Conservation (phyloP, 2,113 vertebrate genomes). For the Orthonyx spaldingii region DNA sequence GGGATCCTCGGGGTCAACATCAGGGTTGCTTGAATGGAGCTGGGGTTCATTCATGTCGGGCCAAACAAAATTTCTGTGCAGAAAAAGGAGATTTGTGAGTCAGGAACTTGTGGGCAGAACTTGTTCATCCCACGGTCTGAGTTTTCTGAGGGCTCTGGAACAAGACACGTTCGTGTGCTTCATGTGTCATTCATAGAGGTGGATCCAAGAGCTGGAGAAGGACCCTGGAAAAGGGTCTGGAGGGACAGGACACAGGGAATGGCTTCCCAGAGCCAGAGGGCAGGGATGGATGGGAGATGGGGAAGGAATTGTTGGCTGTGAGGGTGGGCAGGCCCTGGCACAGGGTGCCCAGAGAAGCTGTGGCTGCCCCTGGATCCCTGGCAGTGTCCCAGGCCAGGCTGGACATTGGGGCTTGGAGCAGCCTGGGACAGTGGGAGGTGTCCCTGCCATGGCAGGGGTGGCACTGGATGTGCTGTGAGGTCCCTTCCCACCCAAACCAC, state of each 20-base stretch:
- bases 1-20: neutral
- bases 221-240: rapidly evolving
- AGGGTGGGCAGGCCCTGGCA: neutral
- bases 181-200: rapidly evolving
- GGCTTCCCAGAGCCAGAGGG: neutral
- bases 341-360: neutral
- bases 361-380: neutral
- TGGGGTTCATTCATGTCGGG: neutral
- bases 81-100: neutral
- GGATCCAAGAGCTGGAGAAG: neutral
- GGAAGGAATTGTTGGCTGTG: rapidly evolving
- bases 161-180: rapidly evolving
- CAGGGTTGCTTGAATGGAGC: neutral
- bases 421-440: rapidly evolving
- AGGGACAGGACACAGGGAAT: neutral
- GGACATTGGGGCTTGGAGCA: neutral
- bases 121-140: rapidly evolving
- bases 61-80: neutral
- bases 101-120: neutral
- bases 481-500: neutral
- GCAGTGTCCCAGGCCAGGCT: neutral
- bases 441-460: neutral
- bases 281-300: neutral
- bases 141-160: neutral
- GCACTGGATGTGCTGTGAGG: rapidly evolving